phyloP scores from a whole-genome alignment of 2,797 vertebrate species.

The Phoeniculus purpureus region DNA sequence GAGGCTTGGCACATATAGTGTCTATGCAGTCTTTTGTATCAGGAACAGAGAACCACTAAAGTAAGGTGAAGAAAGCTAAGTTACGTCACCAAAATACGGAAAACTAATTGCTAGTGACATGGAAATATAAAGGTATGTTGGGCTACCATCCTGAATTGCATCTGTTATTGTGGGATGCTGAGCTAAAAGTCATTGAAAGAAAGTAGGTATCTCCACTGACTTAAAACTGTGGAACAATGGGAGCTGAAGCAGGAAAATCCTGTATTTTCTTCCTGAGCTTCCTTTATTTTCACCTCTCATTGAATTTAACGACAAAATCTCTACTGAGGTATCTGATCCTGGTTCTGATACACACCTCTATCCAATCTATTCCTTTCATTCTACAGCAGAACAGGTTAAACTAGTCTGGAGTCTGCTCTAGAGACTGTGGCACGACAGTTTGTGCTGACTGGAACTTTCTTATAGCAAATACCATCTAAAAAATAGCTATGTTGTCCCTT shows the following conservation, averaged over 20 bases:
- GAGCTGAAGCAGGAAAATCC: background rate
- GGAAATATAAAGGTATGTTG: background rate
- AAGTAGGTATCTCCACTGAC: background rate
- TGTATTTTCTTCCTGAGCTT: background rate
- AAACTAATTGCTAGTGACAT: background rate
- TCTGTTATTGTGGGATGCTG: background rate
- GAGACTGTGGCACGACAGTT: background rate
- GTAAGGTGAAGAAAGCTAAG: background rate
- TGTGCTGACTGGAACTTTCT: background rate
- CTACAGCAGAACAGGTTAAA: background rate
- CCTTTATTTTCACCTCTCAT: background rate
- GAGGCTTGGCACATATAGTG: background rate
- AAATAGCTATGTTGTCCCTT: background rate
- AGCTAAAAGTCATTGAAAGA: background rate
- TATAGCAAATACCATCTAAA: background rate
- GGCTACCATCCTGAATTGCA: background rate
- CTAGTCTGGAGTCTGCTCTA: background rate
- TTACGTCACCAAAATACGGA: background rate
- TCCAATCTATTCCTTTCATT: background rate
- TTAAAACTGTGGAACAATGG: background rate
- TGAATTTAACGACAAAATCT: background rate
- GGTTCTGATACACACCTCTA: rapidly evolving
- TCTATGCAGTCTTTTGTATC: background rate
- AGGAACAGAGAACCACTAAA: background rate
- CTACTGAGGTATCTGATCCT: background rate